Evolutionary conservation across 2,113 vertebrate species (phyloP).

Genomic region (Grammomys dolichurus): DNA sequence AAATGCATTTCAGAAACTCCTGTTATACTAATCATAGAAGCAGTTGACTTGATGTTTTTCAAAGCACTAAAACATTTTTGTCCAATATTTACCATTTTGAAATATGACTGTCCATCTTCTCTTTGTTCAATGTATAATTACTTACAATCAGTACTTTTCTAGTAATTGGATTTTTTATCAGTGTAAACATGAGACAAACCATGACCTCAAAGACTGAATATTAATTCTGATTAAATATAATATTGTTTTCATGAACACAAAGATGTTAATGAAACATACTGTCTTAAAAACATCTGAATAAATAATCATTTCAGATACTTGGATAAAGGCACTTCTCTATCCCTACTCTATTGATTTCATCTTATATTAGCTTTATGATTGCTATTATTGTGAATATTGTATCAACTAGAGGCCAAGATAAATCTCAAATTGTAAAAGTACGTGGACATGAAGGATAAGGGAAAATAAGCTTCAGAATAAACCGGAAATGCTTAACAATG

Average conservation of each 20-base stretch:
- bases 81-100: background rate
- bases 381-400: background rate
- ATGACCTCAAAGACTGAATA: background rate
- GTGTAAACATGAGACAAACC: background rate
- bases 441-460: background rate
- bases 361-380: background rate
- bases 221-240: background rate
- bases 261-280: background rate
- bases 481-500: background rate
- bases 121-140: background rate
- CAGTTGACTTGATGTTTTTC: background rate
- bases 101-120: background rate
- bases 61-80: background rate
- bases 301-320: background rate
- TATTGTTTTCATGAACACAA: background rate
- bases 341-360: background rate
- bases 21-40: background rate
- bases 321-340: background rate
- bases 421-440: background rate
- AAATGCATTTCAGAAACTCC: background rate
- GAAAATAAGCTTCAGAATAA: background rate
- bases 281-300: background rate
- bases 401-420: background rate
- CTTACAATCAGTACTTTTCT: background rate
- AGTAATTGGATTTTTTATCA: background rate